Conservation (phyloP, 2,888 invertebrate genomes). For the Parnassius smintheus region DNA sequence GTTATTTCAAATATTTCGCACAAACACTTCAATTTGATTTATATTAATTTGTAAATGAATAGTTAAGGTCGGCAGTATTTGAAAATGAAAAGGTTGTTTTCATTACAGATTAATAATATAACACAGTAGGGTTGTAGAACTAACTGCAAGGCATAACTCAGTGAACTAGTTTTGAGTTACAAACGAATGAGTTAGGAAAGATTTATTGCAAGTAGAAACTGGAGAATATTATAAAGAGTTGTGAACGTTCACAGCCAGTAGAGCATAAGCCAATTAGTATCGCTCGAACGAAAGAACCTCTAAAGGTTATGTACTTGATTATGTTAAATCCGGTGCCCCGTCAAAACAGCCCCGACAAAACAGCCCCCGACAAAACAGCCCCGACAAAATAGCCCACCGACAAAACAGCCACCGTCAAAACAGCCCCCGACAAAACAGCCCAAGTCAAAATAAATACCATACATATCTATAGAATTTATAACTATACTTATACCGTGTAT, state of each 20-base stretch:
- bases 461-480: too few species aligned
- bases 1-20: too few species aligned
- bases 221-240: constrained; percentile 9
- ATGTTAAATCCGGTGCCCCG: too few species aligned
- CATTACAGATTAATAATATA: neutral
- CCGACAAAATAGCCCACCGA: too few species aligned
- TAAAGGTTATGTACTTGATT: constrained; percentile 12
- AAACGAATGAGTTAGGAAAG: constrained; percentile 5
- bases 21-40: neutral
- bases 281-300: constrained; percentile 25
- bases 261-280: constrained; percentile 31
- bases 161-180: neutral
- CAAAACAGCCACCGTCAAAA: too few species aligned
- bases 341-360: too few species aligned
- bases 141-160: constrained; percentile 12
- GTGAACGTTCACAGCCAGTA: constrained; percentile 19
- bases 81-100: neutral
- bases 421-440: too few species aligned
- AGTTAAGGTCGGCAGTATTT: neutral
- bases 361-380: too few species aligned
- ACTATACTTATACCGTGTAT: too few species aligned
- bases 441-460: too few species aligned
- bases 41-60: constrained; percentile 4
- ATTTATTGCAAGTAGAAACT: constrained; percentile 16
- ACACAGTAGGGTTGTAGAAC: constrained; percentile 3